These are phyloP conservation scores for Theristus sp. DNA, from an alignment of 2,888 invertebrate species.

Conservation along the genomic window DNA sequence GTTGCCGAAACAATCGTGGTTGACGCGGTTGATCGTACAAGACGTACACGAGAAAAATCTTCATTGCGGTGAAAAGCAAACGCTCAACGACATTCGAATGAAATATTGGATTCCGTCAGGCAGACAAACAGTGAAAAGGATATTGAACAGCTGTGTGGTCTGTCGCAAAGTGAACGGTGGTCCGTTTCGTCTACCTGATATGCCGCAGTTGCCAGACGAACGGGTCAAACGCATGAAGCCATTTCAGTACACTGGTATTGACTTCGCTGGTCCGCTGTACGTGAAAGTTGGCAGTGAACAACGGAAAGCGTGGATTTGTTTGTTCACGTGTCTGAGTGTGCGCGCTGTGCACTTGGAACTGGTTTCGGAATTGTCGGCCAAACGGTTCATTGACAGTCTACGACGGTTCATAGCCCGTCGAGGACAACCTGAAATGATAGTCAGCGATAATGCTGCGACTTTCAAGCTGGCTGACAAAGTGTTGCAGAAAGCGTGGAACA, in stretches of 20 bases:
- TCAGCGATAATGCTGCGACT: background rate
- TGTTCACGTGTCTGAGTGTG: background rate
- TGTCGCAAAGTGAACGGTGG: constrained; percentile 17
- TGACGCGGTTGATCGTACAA: background rate
- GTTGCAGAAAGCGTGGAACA: background rate
- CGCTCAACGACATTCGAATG: constrained; percentile 10
- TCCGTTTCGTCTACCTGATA: constrained; percentile 15
- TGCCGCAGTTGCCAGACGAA: constrained; percentile 24
- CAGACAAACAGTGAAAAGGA: constrained; percentile 12
- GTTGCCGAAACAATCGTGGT: background rate
- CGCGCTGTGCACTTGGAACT: background rate
- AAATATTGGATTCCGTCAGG: constrained; percentile 23
- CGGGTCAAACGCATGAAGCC: constrained; percentile 17
- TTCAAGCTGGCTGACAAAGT: background rate
- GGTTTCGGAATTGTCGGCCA: background rate
- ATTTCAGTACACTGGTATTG: constrained; percentile 23
- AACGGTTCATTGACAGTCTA: background rate
- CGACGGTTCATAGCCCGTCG: background rate
- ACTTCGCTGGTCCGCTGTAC: constrained; percentile 24
- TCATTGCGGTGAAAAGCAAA: constrained; percentile 15
- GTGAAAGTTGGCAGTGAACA: constrained; percentile 11
- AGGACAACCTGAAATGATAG: background rate
- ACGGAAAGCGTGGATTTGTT: background rate
- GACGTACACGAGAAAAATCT: constrained; percentile 11
- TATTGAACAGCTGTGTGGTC: constrained; percentile 17